Evolutionary conservation across 2,113 vertebrate genomes (phyloP).

Genomic region (Tychaedon coryphoeus): DNA sequence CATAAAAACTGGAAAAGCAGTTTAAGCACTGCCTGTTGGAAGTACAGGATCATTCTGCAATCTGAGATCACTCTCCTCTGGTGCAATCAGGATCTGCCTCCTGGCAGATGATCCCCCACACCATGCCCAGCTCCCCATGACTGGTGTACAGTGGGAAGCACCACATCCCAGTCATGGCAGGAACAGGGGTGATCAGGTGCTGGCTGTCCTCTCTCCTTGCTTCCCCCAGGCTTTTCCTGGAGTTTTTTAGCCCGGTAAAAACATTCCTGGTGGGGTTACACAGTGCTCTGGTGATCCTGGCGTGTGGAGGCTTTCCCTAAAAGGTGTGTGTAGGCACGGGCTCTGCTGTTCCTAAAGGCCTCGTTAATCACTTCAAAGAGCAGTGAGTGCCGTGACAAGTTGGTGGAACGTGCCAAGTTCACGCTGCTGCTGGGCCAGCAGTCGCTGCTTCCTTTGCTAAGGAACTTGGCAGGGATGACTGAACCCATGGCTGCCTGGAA

Average conservation of each 20-base stretch:
- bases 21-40: background rate
- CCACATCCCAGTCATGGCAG: rapidly evolving
- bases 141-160: background rate
- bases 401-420: background rate
- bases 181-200: background rate
- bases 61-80: background rate
- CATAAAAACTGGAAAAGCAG: background rate
- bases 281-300: background rate
- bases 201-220: background rate
- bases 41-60: background rate
- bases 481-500: slow-evolving; percentile 12
- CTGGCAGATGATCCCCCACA: rapidly evolving
- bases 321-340: background rate
- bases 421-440: background rate
- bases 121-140: rapidly evolving
- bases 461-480: slow-evolving; percentile 31
- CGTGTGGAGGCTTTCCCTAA: background rate
- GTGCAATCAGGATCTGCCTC: background rate
- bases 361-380: slow-evolving; percentile 22
- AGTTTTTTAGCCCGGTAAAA: background rate
- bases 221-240: background rate
- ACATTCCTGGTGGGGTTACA: background rate
- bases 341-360: background rate
- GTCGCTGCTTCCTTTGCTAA: background rate
- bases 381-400: background rate